Evolutionary conservation across 2,113 vertebrate genomes (phyloP), one percentile per base, ranked within the genome.

Genomic region (Cebidichthys violaceus): DNA sequence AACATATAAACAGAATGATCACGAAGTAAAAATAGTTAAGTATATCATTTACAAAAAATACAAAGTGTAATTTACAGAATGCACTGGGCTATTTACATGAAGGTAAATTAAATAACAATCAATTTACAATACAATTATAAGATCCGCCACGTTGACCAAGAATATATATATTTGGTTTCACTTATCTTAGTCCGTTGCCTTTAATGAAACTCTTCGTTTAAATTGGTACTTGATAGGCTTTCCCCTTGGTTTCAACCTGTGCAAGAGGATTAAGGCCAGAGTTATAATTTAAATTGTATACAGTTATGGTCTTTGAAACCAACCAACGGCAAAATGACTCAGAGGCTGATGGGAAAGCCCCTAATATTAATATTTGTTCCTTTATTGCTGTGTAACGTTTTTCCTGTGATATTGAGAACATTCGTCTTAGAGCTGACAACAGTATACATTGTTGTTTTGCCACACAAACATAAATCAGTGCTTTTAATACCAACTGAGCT

Each of bases 31-130:
- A 86, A 90, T 84, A 86, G 54, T 84, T 33, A 74, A 66, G 81
- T 77, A 54, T 68, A 47, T 84, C 87, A 92, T 91, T 77, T 83
- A 92, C 90, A 90, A 87, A 89, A 92, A 86, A 84, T 86, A 91
- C 85, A 92, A 64, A 75, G 78, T 75, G 71, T 77, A 77, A 87
- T 89, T 87, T 93, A 93, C 89, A 93, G 45, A 81, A 79, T 47
- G 73, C 65, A 65, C 54, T 24, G 74, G 75, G 75, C 67, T 94
- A 94, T 95, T 93, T 94, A 95, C 90, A 93, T 55, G 27, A 86
- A 77, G 64, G 86, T 72, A 47, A 86, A 93, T 93, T 94, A 92
- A 87, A 91, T 93, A 90, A 90, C 78, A 1, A 47, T 24, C 47
- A 35, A 13, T 67, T 57, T 54, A 85, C 70, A 52, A 73, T 17